Conservation (phyloP, 2,113 vertebrate genomes). For the Castor canadensis region DNA sequence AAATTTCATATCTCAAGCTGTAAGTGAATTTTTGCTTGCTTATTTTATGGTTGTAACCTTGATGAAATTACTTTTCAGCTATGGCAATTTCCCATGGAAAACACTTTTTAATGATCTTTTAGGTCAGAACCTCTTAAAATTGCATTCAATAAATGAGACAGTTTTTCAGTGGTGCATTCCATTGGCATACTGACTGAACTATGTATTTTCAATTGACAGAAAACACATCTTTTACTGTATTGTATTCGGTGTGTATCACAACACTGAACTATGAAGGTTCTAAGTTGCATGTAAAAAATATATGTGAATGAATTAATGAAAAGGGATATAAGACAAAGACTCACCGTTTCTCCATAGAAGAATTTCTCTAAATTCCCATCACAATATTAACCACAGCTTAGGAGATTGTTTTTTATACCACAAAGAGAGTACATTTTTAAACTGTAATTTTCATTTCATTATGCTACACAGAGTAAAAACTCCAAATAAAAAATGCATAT, state of each 20-base stretch:
- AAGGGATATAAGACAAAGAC: neutral
- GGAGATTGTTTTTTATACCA: neutral
- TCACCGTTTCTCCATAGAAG: neutral
- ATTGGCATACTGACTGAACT: neutral
- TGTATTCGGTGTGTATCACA: neutral
- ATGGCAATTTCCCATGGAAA: neutral
- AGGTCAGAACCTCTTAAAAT: neutral
- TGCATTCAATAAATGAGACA: neutral
- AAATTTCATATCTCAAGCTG: neutral
- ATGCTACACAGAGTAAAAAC: neutral
- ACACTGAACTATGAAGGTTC: rapidly evolving
- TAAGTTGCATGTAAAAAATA: neutral
- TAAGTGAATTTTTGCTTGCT: neutral
- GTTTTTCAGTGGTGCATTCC: neutral
- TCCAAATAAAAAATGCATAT: neutral
- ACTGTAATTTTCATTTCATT: neutral
- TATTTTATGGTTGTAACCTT: neutral
- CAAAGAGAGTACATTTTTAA: neutral
- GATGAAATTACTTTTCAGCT: neutral
- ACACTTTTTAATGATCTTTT: neutral
- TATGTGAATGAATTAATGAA: neutral
- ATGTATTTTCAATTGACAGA: neutral
- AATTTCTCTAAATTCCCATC: neutral
- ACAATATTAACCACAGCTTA: neutral
- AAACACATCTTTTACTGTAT: neutral